phyloP scores from a whole-genome alignment of 1,140 invertebrate species.

The Tyrophagus putrescentiae region DNA sequence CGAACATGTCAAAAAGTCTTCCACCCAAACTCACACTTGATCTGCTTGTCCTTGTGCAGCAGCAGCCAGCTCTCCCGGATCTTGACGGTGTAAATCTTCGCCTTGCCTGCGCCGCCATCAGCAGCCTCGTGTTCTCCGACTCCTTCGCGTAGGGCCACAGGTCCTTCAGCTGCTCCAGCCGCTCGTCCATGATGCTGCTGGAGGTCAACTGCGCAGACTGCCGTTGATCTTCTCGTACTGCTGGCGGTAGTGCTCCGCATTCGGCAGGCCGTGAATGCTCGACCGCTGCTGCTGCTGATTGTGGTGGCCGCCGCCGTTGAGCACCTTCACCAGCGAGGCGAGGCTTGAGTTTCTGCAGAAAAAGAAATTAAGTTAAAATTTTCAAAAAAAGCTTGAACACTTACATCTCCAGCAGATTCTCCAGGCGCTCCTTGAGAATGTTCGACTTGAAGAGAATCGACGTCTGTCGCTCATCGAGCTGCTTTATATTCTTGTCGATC shows the following conservation, averaged over 20 bases:
- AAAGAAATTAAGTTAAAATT: too few species aligned
- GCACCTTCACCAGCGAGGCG: too few species aligned
- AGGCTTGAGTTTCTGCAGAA: too few species aligned
- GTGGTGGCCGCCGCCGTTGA: too few species aligned
- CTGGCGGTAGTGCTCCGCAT: too few species aligned
- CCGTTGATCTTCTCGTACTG: too few species aligned
- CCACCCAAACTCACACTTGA: conserved; percentile 34
- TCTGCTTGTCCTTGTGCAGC: conserved; percentile 66
- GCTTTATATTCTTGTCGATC: conserved; percentile 24
- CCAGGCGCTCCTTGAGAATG: conserved; percentile 17
- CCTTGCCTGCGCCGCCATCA: conserved; percentile 49
- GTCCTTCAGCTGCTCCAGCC: conserved; percentile 42
- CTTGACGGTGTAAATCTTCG: conserved; percentile 54
- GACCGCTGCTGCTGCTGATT: too few species aligned
- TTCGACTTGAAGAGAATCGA: conserved; percentile 17
- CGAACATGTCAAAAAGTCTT: conserved; percentile 6
- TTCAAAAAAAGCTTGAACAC: too few species aligned
- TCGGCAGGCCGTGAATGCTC: too few species aligned
- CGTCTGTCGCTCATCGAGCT: conserved; percentile 22
- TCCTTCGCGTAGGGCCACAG: conserved; percentile 50
- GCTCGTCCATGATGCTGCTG: conserved; percentile 33
- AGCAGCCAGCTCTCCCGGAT: conserved; percentile 80
- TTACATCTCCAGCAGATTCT: conserved; percentile 11
- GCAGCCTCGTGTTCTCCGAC: conserved; percentile 37
- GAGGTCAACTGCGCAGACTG: too few species aligned